Evolutionary conservation across 2,888 invertebrate genomes (phyloP).

Genomic region (Drosophila neonasuta): DNA sequence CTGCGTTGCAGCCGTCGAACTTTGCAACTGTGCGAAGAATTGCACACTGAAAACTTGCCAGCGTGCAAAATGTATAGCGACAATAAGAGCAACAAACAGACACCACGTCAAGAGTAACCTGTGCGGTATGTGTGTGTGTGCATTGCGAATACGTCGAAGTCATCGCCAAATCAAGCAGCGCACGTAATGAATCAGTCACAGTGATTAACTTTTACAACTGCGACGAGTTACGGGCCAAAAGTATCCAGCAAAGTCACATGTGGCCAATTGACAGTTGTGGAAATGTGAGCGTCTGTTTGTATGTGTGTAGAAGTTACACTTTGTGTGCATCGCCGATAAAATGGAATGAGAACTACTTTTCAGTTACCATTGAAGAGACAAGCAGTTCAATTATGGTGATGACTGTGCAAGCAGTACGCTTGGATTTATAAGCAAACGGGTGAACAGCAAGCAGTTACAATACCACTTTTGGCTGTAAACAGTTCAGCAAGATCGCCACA

Average conservation of each 20-base stretch:
- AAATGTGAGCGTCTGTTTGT: neutral
- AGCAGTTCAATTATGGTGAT: slow-evolving; percentile 6
- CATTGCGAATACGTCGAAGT: slow-evolving; percentile 21
- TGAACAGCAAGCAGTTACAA: neutral
- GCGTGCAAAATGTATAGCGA: slow-evolving; percentile 58
- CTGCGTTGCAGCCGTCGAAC: slow-evolving; percentile 46
- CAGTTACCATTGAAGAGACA: neutral
- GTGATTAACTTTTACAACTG: slow-evolving; percentile 66
- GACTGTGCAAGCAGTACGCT: neutral
- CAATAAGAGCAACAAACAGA: slow-evolving; percentile 22
- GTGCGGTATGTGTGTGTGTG: slow-evolving; percentile 29
- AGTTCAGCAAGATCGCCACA: no score
- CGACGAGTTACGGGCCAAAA: slow-evolving; percentile 43
- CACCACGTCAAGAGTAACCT: slow-evolving; percentile 30
- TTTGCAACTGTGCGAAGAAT: slow-evolving; percentile 62
- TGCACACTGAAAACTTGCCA: slow-evolving; percentile 58
- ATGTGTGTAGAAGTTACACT: neutral
- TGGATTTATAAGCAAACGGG: neutral
- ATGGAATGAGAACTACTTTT: slow-evolving; percentile 2
- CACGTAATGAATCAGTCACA: slow-evolving; percentile 75
- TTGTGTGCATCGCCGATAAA: neutral
- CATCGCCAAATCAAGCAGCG: slow-evolving; percentile 61
- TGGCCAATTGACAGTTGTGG: slow-evolving; percentile 45
- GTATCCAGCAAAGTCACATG: slow-evolving; percentile 46
- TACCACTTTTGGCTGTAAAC: no score